Evolutionary conservation across 2,113 vertebrate genomes (phyloP), one percentile per base, ranked within the genome.

Genomic region (Tychaedon coryphoeus): DNA sequence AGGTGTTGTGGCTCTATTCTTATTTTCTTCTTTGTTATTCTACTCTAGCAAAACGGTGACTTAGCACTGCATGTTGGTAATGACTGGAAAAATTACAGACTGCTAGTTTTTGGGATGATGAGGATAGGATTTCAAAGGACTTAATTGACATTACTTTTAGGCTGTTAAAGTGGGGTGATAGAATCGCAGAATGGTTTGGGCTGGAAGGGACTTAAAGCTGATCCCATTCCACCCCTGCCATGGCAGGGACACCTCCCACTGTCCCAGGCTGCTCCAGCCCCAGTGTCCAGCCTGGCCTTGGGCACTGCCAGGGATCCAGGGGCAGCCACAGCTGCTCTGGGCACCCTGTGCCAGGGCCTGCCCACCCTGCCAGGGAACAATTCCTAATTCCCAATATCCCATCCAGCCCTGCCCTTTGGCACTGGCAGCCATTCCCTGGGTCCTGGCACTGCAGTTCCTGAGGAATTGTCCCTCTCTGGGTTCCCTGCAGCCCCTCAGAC

Each of bases 161-260:
- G 12, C 16, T 58, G 29, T 43, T 92, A 19, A 48, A 61, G 6
- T 19, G 33, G 53, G n/a, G 8, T 58, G 14, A 51, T 9, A 28
- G 19, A 81, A n/a, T n/a, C 19, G 3, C 1, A 2, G 16, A 81
- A 17, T 29, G 6, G 2, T 20, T 38, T 58, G 38, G 12, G 8
- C 5, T 19, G 69, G 13, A 9, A 73, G 23, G 14, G 6, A 36
- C 6, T 43, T 8, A 57, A 73, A 16, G 4, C 3, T 0, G 18
- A 9, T 3, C 12, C 4, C 1, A 0, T 29, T 0, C 36, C 22
- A 13, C 11, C 33, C 5, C 51, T 10, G 33, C 51, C 18, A 18
- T 24, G 31, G 12, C 58, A 80, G 50, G 22, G 43, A 58, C 67
- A 36, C 10, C 23, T 73, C 0, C 10, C 33, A 51, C 28, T 14